Evolutionary conservation across 2,797 vertebrate genomes (phyloP).

Genomic region (Champsocephalus gunnari): DNA sequence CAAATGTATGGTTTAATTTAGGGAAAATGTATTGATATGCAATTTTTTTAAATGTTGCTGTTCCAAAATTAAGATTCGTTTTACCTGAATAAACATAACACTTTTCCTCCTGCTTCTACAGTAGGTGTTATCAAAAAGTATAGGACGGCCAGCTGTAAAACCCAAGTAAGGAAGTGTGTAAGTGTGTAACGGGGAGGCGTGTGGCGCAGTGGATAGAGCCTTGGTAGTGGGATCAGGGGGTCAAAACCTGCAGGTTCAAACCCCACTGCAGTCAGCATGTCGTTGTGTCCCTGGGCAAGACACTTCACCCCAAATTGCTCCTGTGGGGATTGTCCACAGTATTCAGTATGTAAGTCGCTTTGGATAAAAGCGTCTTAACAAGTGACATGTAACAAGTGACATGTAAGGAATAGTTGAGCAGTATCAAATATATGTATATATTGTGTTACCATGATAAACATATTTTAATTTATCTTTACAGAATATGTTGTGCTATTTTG

Average conservation of each 20-base stretch:
- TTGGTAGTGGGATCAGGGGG: too few relatives aligned
- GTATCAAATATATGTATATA: not conserved
- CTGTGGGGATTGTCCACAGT: too few relatives aligned
- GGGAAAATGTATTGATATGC: not conserved
- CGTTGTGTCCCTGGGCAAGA: too few relatives aligned
- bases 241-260: too few relatives aligned
- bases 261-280: too few relatives aligned
- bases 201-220: too few relatives aligned
- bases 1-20: too few relatives aligned
- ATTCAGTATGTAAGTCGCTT: too few relatives aligned
- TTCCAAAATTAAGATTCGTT: not conserved
- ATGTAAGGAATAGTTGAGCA: conserved; percentile 10
- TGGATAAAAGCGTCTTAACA: too few relatives aligned
- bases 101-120: not conserved
- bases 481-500: not conserved
- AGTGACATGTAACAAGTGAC: too few relatives aligned
- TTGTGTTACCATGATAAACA: not conserved
- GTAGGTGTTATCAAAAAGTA: not conserved
- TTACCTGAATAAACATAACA: conserved; percentile 2
- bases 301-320: too few relatives aligned
- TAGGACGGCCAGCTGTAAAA: not conserved
- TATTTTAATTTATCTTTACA: not conserved
- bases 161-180: not conserved
- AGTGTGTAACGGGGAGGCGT: too few relatives aligned
- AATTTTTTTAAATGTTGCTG: not conserved